Base-by-base conservation (phyloP, 2,797 vertebrate genomes). In the Bufotes viridis region DNA sequence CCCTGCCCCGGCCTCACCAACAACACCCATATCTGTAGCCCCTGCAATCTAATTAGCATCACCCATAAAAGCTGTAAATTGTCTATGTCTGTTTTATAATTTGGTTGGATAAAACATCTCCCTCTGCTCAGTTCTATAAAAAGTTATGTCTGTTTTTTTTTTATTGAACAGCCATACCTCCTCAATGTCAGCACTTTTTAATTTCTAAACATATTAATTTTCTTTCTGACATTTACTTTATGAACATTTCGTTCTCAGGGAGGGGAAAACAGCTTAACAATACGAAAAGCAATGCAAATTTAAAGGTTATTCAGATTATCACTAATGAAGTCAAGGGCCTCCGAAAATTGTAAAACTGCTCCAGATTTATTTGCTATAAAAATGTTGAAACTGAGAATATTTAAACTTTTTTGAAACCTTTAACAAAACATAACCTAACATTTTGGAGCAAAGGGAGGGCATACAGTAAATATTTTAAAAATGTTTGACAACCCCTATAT, bases 241-340 rank as follows among this genome's bases (percentile, higher is more conserved):
- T 90, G 89, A 94, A 90, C 84, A 92, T 90, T 93, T 90, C 83
- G 92, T 92, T 94, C 90, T 92, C 88, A 55, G 85, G 92, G 84
- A 92, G 92, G 92, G 91, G 88, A 93, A 94, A 94, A 89, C 79
- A 92, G 87, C 87, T 92, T 93, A 92, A 91, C 53, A 88, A 91
- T 80, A 78, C 92, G 84, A 93, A 92, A 9, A 90, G 81, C 90
- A 86, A 90, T 55, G 78, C 49, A 93, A 92, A 94, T 92, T 90
- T 91, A 91, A 94, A 94, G 75, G 80, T 92, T 93, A 92, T 93
- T 94, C 92, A 90, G 92, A 91, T 90, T 75, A 89, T 89, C 84
- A 88, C 69, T 82, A 91, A 83, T 24, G 90, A 87, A 92, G 55
- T 80, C 51, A 88, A n/a, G 87, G 72, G 57, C 60, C 90, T 91